These are phyloP conservation scores for Cosmia trapezina DNA, from an alignment of 2,888 invertebrate genomes.

Conservation along the genomic window DNA sequence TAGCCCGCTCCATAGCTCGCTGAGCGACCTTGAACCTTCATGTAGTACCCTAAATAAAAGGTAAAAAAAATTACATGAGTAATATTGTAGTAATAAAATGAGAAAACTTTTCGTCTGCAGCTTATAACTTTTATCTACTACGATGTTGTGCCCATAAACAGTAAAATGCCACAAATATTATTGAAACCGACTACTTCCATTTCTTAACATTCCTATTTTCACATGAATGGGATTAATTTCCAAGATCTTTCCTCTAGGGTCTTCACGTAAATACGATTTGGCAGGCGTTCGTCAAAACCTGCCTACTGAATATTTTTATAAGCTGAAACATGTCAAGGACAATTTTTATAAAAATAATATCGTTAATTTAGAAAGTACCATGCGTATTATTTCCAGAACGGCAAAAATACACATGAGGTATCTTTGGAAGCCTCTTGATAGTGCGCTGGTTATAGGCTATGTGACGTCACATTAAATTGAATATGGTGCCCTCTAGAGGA, in stretches of 20 bases:
- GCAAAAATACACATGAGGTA: too few species aligned
- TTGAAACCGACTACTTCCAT: conserved; percentile 23
- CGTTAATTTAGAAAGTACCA: not conserved
- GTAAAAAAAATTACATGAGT: rapidly evolving
- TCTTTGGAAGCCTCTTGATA: too few species aligned
- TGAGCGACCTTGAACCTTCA: too few species aligned
- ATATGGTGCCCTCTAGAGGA: too few species aligned
- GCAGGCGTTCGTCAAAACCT: not conserved
- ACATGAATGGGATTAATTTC: conserved; percentile 32
- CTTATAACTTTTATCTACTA: not conserved
- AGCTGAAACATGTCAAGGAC: not conserved
- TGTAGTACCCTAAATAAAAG: too few species aligned
- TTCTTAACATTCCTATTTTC: conserved; percentile 26
- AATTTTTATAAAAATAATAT: not conserved
- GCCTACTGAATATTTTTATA: conserved; percentile 16
- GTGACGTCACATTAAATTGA: too few species aligned
- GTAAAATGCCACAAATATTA: conserved; percentile 4
- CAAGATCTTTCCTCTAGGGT: conserved; percentile 17
- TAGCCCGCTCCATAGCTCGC: too few species aligned
- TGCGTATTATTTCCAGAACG: not conserved
- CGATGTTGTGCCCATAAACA: not conserved
- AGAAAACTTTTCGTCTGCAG: not conserved
- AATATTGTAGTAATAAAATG: not conserved
- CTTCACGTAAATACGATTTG: conserved; percentile 18
- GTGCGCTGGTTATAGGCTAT: too few species aligned